Evolutionary conservation across 2,888 invertebrate genomes (phyloP).

Genomic region (Chymomyza amoena): DNA sequence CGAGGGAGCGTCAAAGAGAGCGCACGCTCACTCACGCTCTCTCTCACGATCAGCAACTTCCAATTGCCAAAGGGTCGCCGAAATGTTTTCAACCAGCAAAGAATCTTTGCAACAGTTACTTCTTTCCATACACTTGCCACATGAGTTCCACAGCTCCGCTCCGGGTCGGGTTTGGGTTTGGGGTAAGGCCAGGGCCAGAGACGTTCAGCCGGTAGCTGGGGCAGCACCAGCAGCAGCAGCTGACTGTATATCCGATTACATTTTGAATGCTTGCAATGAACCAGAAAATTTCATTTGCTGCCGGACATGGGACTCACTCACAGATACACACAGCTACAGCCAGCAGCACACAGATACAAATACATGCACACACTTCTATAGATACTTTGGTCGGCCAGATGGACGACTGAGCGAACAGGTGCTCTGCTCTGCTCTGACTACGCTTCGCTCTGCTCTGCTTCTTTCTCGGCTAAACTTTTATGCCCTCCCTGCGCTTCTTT

Average conservation of each 20-base stretch:
- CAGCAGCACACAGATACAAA: neutral
- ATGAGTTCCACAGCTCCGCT: neutral
- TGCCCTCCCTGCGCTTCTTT: constrained; percentile 17
- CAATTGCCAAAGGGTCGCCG: neutral
- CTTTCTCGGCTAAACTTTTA: neutral
- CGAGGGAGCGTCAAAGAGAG: neutral
- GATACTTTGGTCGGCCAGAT: neutral
- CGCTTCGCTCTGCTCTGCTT: neutral
- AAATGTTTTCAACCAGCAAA: constrained; percentile 3
- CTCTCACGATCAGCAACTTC: neutral
- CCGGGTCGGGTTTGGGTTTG: no score
- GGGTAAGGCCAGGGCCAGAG: neutral
- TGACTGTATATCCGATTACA: constrained; percentile 62
- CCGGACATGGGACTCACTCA: neutral
- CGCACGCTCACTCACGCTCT: neutral
- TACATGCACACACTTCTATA: neutral
- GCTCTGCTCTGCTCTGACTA: constrained; percentile 41
- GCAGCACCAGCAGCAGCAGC: neutral
- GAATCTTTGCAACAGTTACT: neutral
- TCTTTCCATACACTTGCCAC: neutral
- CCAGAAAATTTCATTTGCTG: constrained; percentile 57
- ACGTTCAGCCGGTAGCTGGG: neutral
- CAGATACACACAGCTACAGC: neutral
- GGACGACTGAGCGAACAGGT: constrained; percentile 47
- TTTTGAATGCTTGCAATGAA: constrained; percentile 71